Evolutionary conservation across 1,140 invertebrate genomes (phyloP).

Genomic region (Phortica variegata): DNA sequence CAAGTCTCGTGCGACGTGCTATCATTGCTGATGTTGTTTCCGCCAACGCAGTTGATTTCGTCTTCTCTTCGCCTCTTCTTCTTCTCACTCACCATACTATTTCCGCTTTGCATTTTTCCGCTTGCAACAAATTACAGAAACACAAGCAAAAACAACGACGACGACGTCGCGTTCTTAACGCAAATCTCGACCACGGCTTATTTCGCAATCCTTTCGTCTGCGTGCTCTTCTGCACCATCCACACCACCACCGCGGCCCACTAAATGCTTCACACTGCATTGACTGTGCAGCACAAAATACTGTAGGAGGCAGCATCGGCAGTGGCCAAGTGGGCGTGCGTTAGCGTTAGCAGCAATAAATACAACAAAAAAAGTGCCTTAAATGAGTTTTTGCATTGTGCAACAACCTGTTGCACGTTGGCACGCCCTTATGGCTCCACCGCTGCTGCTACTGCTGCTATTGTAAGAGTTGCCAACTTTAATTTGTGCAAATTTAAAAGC

Average conservation of each 20-base stretch:
- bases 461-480: slow-evolving; percentile 37
- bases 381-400: slow-evolving; percentile 32
- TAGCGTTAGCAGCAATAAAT: no score
- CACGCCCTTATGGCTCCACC: not conserved
- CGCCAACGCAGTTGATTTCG: no score
- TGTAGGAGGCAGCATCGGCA: not conserved
- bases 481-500: slow-evolving; percentile 52
- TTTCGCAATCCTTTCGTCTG: no score
- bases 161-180: not conserved
- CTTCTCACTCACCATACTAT: not conserved
- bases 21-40: slow-evolving; percentile 45
- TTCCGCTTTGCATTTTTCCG: slow-evolving; percentile 1
- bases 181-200: no score
- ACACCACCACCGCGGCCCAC: no score
- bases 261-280: no score
- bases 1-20: no score
- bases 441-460: not conserved
- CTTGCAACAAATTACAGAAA: slow-evolving; percentile 47
- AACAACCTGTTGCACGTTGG: slow-evolving; percentile 42
- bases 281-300: no score
- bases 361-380: slow-evolving; percentile 29
- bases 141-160: slow-evolving; percentile 17
- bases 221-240: no score
- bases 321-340: no score
- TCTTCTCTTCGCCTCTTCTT: no score